A percentile compares a stretch with the other conserved stretches of the same genome.
These are phyloP conservation scores for Marronus borbonicus DNA, from an alignment of 2,888 invertebrate genomes.

Conservation along the genomic window DNA sequence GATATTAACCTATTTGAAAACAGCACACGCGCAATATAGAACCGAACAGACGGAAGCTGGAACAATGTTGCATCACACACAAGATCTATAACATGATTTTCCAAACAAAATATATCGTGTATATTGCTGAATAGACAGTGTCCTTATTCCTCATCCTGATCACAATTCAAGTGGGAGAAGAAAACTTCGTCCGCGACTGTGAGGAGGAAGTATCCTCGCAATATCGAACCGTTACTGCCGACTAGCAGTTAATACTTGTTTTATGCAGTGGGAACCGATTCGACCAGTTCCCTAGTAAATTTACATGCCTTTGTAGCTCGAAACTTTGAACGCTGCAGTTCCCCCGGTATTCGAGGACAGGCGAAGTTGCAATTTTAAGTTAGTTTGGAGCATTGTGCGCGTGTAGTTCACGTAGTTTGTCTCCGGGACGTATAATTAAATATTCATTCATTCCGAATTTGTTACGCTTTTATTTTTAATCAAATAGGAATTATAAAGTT, in stretches of 20 bases:
- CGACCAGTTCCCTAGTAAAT: neutral
- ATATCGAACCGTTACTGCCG: neutral
- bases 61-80: neutral
- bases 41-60: neutral
- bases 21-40: neutral
- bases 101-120: neutral
- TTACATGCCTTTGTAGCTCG: constrained; percentile 25
- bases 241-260: constrained; percentile 35
- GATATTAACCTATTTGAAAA: too few relatives aligned
- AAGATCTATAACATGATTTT: neutral
- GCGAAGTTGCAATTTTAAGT: constrained; percentile 7
- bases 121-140: neutral
- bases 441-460: too few relatives aligned
- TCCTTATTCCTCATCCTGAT: constrained; percentile 1
- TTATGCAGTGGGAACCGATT: constrained; percentile 25
- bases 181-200: neutral
- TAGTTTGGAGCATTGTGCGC: neutral
- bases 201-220: neutral
- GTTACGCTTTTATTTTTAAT: too few relatives aligned
- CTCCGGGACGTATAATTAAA: too few relatives aligned
- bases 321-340: constrained; percentile 11
- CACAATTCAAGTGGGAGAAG: constrained; percentile 15
- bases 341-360: neutral
- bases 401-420: too few relatives aligned
- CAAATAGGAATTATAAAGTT: too few relatives aligned